These are phyloP conservation scores for Hycleus cichorii DNA, from an alignment of 1,140 invertebrate species.

Conservation along the genomic window DNA sequence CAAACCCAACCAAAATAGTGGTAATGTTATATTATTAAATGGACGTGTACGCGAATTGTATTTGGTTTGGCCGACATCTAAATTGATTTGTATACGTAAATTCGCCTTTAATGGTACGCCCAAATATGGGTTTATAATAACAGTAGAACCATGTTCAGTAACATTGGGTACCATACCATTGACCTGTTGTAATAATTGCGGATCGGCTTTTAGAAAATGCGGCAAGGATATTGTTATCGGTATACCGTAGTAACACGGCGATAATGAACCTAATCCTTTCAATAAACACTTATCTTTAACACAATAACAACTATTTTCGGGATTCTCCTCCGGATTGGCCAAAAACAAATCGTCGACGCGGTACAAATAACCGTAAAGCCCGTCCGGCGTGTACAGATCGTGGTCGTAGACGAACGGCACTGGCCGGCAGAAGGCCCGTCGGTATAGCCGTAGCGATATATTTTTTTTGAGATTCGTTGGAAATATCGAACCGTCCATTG, in stretches of 20 bases:
- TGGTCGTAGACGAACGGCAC: constrained; percentile 49
- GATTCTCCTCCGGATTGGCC: constrained; percentile 45
- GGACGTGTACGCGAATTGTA: constrained; percentile 46
- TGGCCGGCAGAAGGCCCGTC: constrained; percentile 60
- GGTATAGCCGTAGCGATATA: constrained; percentile 50
- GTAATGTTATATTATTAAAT: constrained; percentile 55
- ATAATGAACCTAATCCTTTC: constrained; percentile 56
- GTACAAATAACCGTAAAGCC: constrained; percentile 44
- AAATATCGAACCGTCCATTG: constrained; percentile 56
- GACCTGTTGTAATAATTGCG: constrained; percentile 53
- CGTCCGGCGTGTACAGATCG: constrained; percentile 33
- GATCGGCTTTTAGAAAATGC: constrained; percentile 68
- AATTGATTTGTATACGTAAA: constrained; percentile 59
- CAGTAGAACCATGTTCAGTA: constrained; percentile 46
- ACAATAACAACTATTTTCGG: constrained; percentile 58
- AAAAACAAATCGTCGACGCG: constrained; percentile 48
- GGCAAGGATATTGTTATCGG: constrained; percentile 66
- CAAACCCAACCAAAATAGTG: constrained; percentile 59
- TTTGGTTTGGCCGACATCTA: constrained; percentile 51
- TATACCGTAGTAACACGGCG: constrained; percentile 69
- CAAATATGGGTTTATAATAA: constrained; percentile 40
- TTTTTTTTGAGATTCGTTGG: constrained; percentile 48
- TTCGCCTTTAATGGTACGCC: constrained; percentile 52
- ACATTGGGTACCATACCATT: constrained; percentile 57
- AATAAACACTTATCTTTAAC: constrained; percentile 47